phyloP scores from a whole-genome alignment of 2,888 invertebrate genomes.

The Zygothrica quintamaculata region DNA sequence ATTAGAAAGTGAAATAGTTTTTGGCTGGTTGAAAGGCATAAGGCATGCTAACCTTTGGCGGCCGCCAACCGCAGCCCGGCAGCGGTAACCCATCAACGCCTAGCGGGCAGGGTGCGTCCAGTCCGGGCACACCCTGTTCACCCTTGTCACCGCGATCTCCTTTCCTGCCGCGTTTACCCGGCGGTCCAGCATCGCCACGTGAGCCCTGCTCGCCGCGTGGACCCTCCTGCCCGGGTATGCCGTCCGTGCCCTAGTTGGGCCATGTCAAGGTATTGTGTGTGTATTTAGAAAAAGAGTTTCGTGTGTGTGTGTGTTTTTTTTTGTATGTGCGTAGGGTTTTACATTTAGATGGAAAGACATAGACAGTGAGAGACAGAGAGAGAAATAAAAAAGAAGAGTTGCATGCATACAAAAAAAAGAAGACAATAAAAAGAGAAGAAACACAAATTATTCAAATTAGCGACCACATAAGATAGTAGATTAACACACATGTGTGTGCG shows the following conservation, averaged over 20 bases:
- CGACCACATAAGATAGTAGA: conserved; percentile 58
- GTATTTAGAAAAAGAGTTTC: conserved; percentile 20
- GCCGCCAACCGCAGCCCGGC: conserved; percentile 97
- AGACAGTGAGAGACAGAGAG: conserved; percentile 42
- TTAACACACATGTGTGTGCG: conserved; percentile 27
- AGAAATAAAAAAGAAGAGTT: conserved; percentile 32
- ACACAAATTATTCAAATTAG: conserved; percentile 75
- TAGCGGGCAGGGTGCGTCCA: conserved; percentile 99
- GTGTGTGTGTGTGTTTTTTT: conserved; percentile 24
- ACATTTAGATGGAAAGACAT: conserved; percentile 40
- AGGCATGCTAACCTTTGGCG: conserved; percentile 89
- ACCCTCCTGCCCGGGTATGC: conserved; percentile 96
- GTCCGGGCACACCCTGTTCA: conserved; percentile 97
- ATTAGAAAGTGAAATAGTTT: conserved; percentile 49
- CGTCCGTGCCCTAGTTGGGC: conserved; percentile 92
- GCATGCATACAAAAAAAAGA: conserved; percentile 65
- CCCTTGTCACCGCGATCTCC: conserved; percentile 97
- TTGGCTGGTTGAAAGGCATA: conserved; percentile 36
- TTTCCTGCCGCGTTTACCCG: conserved; percentile 95
- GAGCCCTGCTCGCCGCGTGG: conserved; percentile 95
- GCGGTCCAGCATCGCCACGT: conserved; percentile 90
- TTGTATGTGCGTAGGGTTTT: conserved; percentile 33
- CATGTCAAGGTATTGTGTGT: conserved; percentile 21
- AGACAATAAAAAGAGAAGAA: conserved; percentile 49
- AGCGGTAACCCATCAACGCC: conserved; percentile 97